Conservation (phyloP, 2,888 invertebrate species). For the Eilema griseolum region DNA sequence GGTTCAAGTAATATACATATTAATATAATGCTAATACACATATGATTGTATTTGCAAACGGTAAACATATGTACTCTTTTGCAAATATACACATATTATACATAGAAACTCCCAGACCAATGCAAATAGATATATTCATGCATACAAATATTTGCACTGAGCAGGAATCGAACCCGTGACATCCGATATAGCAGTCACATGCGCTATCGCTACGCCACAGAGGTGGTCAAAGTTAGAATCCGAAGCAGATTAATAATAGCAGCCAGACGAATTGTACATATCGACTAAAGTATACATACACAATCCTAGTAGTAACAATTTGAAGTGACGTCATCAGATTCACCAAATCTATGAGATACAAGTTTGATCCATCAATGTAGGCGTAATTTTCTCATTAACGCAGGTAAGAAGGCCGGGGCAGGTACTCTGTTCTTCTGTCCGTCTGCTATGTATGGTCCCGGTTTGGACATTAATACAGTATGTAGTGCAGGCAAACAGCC, state of each 20-base stretch:
- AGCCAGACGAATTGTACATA: neutral
- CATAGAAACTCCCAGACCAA: too few relatives aligned
- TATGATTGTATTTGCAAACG: too few relatives aligned
- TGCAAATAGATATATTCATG: too few relatives aligned
- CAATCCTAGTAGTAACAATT: neutral
- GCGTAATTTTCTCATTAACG: constrained; percentile 75
- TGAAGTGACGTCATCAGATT: neutral
- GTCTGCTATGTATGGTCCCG: constrained; percentile 78
- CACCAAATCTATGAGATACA: neutral
- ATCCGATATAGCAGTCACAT: too few relatives aligned
- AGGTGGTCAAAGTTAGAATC: neutral
- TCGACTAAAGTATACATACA: neutral
- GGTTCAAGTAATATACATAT: too few relatives aligned
- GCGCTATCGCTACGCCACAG: too few relatives aligned
- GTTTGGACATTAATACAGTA: constrained; percentile 81
- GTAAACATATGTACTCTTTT: too few relatives aligned
- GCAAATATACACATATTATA: too few relatives aligned
- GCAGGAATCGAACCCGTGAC: too few relatives aligned
- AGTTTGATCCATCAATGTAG: constrained; percentile 59
- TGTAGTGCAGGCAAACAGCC: constrained; percentile 74
- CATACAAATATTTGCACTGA: too few relatives aligned
- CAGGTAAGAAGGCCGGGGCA: constrained; percentile 75
- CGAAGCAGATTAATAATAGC: neutral
- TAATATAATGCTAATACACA: too few relatives aligned
- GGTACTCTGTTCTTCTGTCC: constrained; percentile 73